Percentiles rank a stretch among this genome's conserved stretches.
Conservation (phyloP, 1,140 invertebrate species). For the Camponotus pennsylvanicus region DNA sequence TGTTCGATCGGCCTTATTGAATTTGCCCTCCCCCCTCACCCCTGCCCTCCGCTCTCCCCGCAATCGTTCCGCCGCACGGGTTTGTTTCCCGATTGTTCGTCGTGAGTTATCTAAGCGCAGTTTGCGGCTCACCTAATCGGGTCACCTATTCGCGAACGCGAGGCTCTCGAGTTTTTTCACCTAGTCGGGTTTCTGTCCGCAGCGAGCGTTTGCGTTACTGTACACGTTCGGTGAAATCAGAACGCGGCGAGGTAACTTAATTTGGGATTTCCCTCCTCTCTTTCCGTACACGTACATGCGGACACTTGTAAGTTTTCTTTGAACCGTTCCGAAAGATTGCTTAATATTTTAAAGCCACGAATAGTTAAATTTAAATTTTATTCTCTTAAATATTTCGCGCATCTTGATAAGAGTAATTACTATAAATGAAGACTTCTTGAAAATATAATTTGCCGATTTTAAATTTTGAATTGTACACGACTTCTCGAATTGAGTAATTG, state of each 20-base stretch:
- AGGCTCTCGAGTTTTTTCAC: slow-evolving; percentile 21
- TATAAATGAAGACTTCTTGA: neutral
- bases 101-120: slow-evolving; percentile 49
- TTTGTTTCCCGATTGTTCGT: slow-evolving; percentile 54
- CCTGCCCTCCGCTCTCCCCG: neutral
- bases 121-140: slow-evolving; percentile 44
- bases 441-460: neutral
- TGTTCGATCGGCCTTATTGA: slow-evolving; percentile 74
- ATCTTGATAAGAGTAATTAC: neutral
- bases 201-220: slow-evolving; percentile 3
- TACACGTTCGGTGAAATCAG: slow-evolving; percentile 25
- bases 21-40: slow-evolving; percentile 48
- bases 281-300: neutral
- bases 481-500: neutral
- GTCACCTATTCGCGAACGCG: slow-evolving; percentile 41
- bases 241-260: slow-evolving; percentile 36
- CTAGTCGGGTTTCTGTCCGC: slow-evolving; percentile 20
- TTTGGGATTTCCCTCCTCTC: slow-evolving; percentile 20
- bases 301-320: slow-evolving; percentile 10
- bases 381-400: neutral
- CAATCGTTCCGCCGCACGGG: neutral
- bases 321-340: neutral
- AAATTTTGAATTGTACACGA: neutral
- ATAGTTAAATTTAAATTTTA: neutral
- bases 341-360: neutral